Evolutionary conservation across 2,797 vertebrate genomes (phyloP).

Genomic region (Fratercula arctica): DNA sequence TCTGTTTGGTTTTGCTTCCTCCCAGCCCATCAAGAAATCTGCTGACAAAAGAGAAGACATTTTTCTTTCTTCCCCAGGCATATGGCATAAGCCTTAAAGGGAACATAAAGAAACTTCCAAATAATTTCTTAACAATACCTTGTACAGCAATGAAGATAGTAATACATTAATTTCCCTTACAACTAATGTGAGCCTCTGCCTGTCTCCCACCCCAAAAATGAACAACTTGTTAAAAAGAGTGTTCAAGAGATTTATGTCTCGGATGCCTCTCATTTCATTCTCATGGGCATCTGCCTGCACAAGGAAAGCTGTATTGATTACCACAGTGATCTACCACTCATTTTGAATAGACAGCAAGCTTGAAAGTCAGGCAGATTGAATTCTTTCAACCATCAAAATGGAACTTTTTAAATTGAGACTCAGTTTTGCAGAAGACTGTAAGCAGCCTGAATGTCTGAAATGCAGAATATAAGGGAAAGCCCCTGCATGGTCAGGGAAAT

Average conservation of each 20-base stretch:
- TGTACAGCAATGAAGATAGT: neutral
- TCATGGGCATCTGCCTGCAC: neutral
- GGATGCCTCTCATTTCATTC: neutral
- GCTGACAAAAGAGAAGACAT: neutral
- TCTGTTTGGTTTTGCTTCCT: conserved; percentile 18
- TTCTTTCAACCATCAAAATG: neutral
- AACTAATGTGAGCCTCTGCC: neutral
- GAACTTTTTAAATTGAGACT: neutral
- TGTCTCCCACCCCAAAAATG: neutral
- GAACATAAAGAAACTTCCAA: neutral
- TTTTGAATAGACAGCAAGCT: neutral
- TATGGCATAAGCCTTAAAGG: neutral
- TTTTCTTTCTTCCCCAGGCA: neutral
- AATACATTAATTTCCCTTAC: neutral
- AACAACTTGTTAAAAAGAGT: neutral
- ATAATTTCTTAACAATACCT: neutral
- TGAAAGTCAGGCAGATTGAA: neutral
- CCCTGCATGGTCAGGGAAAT: neutral
- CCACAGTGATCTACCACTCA: neutral
- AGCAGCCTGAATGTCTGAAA: neutral
- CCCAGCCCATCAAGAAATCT: neutral
- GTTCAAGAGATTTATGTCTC: neutral
- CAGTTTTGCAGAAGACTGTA: neutral
- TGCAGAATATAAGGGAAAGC: neutral
- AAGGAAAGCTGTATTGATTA: conserved; percentile 1